Evolutionary conservation across 2,113 vertebrate species (phyloP), one percentile per base, ranked within the genome.

Genomic region (Paraplagusia blochii): DNA sequence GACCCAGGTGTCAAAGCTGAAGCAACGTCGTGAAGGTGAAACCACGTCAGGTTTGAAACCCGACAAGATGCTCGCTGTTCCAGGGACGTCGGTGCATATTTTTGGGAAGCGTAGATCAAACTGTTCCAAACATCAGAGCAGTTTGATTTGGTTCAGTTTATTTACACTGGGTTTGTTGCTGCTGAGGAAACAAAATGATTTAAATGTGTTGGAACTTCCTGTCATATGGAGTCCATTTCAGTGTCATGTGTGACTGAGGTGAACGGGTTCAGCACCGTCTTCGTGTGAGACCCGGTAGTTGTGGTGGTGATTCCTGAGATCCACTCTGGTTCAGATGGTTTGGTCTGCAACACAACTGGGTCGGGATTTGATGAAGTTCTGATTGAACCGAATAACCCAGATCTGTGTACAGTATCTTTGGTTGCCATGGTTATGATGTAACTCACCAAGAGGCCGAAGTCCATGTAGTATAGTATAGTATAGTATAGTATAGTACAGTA

Each of bases 1-100:
- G 70, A 54, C 64, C 61, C 59, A 66, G 59, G 58, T 19, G 56
- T 79, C 75, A 69, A 35, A 61, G 46, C 51, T 16, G n/a, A 70
- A 50, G 18, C 5, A 15, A 48, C 58, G 55, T 66, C 8, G 14
- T 44, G 66, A 63, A 67, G 54, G 69, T 69, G 54, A 72, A 65
- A 45, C 49, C 35, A 15, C 38, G 40, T 49, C 46, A 16, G 9
- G 14, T 52, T 60, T 44, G 47, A 64, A 53, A 58, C 1, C 3
- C 69, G 80, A 75, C 78, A 74, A 78, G 29, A 0, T 42, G 58
- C 10, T 51, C 48, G 46, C 9, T 55, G 45, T 55, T 58, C 9
- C 9, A 45, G 3, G 47, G 57, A 42, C 68, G 42, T 44, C 4
- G 36, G 35, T n/a, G 29, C 35, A 39, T 58, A 69, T 16, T 11